Evolutionary conservation across 1,140 invertebrate genomes (phyloP), one percentile per base, ranked within the genome.

Genomic region (Nasonia giraulti): DNA sequence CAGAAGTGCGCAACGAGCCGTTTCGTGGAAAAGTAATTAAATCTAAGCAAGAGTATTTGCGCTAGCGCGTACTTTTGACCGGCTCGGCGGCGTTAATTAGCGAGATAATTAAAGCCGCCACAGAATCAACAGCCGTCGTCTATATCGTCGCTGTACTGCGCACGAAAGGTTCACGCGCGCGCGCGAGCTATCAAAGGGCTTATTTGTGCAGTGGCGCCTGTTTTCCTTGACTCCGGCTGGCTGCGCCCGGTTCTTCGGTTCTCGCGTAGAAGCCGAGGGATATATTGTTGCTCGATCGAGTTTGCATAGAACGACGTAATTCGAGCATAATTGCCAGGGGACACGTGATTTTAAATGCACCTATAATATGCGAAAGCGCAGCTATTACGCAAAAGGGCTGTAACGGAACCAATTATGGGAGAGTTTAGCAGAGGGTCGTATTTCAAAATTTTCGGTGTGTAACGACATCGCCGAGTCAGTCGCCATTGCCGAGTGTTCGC

Each of bases 51-150:
- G 68, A 71, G 44, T 50, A 23, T 77, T 77, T 76, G 33, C 14
- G 33, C 40, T 3, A n/a, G 37, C 2, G 62, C 71, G 81, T 71
- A 86, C 83, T 88, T 89, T 88, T 85, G 85, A 87, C 84, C 85
- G 75, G 50, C 31, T 37, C 47, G 8, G 77, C 86, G 69, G 66
- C 85, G 88, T 88, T 89, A 89, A 89, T 89, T 87, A 88, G 86
- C 83, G 37, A 74, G 55, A 78, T 69, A 83, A 77, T 77, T 83
- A 68, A 55, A 73, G 27, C 74, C 27, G 33, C 81, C 73, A 12
- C 81, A 68, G 75, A 77, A 77, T 78, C 82, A 78, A 77, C 75
- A 77, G 27, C 33, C 17, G 11, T 66, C 50, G 3, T 62, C 55
- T 62, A 17, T 27, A 27, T 27, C 1, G 27, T 62, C 55, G 55